These are phyloP conservation scores for Drosophila rufa DNA, from an alignment of 1,140 invertebrate genomes.

Conservation along the genomic window DNA sequence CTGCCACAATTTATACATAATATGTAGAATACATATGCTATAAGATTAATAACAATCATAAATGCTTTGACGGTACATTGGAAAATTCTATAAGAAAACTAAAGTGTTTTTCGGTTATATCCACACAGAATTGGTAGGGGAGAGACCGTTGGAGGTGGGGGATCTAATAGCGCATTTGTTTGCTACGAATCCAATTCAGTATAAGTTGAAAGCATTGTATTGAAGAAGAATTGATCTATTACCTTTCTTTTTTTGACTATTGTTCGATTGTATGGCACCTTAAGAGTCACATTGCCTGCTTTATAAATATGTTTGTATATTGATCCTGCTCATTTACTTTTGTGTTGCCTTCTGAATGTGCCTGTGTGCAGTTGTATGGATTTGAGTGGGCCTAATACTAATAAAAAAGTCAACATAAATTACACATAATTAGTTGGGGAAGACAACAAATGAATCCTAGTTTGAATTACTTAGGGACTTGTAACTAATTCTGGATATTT, in stretches of 20 bases:
- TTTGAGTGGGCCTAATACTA: conserved; percentile 59
- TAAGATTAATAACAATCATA: conserved; percentile 79
- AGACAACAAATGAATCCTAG: conserved; percentile 70
- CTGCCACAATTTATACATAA: conserved; percentile 19
- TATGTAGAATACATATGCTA: conserved; percentile 63
- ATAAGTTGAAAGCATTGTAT: conserved; percentile 1
- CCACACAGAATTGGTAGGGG: conserved; percentile 40
- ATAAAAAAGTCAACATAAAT: conserved; percentile 77
- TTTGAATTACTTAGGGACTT: conserved; percentile 16
- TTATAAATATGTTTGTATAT: conserved; percentile 7
- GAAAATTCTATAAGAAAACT: conserved; percentile 76
- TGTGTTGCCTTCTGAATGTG: conserved; percentile 5
- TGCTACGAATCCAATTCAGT: conserved; percentile 6
- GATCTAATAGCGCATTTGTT: conserved; percentile 9
- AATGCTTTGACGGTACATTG: conserved; percentile 83
- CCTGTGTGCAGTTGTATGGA: conserved; percentile 48
- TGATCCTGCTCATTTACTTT: conserved; percentile 19
- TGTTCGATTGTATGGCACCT: conserved; percentile 72
- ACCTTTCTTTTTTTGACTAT: conserved; percentile 60
- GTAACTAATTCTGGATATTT: conserved; percentile 41
- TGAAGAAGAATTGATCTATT: background rate
- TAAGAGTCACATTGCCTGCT: conserved; percentile 68
- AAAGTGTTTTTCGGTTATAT: conserved; percentile 48
- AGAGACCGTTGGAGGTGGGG: conserved; percentile 1
- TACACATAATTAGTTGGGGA: conserved; percentile 72